A percentile compares a stretch with the other conserved stretches of the same genome.
These are phyloP conservation scores for Caenorhabditis latens DNA, from an alignment of 1,140 invertebrate species.

Conservation along the genomic window DNA sequence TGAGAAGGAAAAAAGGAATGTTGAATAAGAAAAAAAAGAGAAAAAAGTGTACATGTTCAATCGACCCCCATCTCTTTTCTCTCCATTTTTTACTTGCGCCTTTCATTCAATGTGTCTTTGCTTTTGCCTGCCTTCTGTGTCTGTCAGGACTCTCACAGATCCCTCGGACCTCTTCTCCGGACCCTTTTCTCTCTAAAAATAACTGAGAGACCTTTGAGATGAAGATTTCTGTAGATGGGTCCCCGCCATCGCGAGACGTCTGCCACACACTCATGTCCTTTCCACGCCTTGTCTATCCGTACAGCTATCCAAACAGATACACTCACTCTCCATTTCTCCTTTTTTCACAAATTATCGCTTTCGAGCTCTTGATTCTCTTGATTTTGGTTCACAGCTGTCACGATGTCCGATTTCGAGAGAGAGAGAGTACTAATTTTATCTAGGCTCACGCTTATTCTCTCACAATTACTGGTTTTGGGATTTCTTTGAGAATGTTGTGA, in stretches of 20 bases:
- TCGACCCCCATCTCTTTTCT: constrained; percentile 31
- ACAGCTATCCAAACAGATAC: constrained; percentile 30
- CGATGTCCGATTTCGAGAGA: not conserved
- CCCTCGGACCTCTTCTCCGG: not conserved
- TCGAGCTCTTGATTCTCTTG: not conserved
- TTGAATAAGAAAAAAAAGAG: not conserved
- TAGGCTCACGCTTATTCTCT: not conserved
- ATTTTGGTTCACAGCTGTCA: not conserved
- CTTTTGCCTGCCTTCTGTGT: constrained; percentile 36
- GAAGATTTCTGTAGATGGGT: constrained; percentile 34
- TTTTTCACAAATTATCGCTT: constrained; percentile 17
- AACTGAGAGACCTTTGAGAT: constrained; percentile 5
- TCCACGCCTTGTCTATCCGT: constrained; percentile 4
- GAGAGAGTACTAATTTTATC: not conserved
- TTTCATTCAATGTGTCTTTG: constrained; percentile 48
- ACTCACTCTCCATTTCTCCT: not conserved
- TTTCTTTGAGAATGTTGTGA: not conserved
- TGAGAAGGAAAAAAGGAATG: constrained; percentile 9
- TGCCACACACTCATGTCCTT: not conserved
- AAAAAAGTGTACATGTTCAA: constrained; percentile 53
- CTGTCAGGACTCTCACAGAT: not conserved
- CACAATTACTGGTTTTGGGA: not conserved
- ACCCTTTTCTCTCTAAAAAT: constrained; percentile 2
- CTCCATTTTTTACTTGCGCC: constrained; percentile 36
- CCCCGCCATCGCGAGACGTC: not conserved